phyloP scores from a whole-genome alignment of 2,888 invertebrate species.

The Ochropleura leucogaster region DNA sequence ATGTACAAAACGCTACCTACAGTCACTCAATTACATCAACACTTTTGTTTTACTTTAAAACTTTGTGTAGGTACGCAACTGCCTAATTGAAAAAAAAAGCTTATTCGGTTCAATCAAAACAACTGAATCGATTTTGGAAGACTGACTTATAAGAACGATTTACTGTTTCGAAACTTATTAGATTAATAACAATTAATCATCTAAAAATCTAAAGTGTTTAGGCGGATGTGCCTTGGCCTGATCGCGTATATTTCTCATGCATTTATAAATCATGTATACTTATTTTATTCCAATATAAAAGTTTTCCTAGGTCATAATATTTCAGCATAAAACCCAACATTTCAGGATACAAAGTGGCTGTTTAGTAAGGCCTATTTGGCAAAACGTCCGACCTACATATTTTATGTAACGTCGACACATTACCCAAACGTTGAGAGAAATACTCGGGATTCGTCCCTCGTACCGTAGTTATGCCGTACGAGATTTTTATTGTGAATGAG shows the following conservation, averaged over 20 bases:
- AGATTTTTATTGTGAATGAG: constrained; percentile 69
- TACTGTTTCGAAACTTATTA: neutral
- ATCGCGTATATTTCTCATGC: neutral
- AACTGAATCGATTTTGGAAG: neutral
- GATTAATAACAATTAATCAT: neutral
- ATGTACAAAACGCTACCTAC: constrained; percentile 56
- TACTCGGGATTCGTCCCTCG: constrained; percentile 76
- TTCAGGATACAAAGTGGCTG: constrained; percentile 27
- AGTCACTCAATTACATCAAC: constrained; percentile 9
- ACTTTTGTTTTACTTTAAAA: neutral
- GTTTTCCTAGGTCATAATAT: constrained; percentile 3
- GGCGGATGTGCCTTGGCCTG: neutral
- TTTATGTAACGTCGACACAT: constrained; percentile 60
- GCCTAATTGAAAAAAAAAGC: neutral
- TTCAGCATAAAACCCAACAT: constrained; percentile 23
- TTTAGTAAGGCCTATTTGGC: constrained; percentile 66
- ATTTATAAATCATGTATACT: neutral
- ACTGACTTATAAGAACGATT: neutral
- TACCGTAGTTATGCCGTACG: constrained; percentile 68
- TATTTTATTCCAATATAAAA: neutral
- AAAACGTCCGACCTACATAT: constrained; percentile 70
- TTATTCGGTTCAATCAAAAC: neutral
- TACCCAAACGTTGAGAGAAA: constrained; percentile 55
- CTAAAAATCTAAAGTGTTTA: neutral
- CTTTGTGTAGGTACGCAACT: neutral